phyloP scores from a whole-genome alignment of 2,888 invertebrate genomes.

The Eumerus sabulonum region DNA sequence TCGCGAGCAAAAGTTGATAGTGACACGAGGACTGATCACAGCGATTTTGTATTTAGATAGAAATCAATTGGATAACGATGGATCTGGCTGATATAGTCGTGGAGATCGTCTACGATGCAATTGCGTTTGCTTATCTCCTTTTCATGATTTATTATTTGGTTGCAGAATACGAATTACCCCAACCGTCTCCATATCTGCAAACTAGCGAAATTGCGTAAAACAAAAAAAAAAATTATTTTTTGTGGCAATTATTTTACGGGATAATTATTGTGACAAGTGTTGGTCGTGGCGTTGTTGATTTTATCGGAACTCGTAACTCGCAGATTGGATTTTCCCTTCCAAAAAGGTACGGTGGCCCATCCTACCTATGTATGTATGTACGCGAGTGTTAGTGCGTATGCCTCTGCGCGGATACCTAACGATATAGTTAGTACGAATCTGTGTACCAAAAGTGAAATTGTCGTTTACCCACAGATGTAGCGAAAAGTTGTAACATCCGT shows the following conservation, averaged over 20 bases:
- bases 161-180: too few relatives aligned
- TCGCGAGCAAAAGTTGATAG: not conserved
- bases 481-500: conserved; percentile 47
- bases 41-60: conserved; percentile 29
- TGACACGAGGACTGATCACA: not conserved
- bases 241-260: too few relatives aligned
- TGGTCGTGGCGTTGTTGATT: too few relatives aligned
- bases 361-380: conserved; percentile 11
- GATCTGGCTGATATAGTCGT: conserved; percentile 13
- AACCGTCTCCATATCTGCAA: too few relatives aligned
- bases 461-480: not conserved
- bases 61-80: conserved; percentile 46
- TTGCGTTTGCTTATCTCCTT: conserved; percentile 6
- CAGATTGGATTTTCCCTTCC: conserved; percentile 20
- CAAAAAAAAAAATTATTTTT: too few relatives aligned
- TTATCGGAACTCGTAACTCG: not conserved
- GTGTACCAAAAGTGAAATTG: too few relatives aligned
- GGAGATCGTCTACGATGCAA: conserved; percentile 11
- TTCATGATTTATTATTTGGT: not conserved
- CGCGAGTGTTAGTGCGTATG: not conserved
- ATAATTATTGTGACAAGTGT: too few relatives aligned
- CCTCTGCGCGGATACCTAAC: conserved; percentile 37
- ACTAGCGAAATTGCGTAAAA: too few relatives aligned
- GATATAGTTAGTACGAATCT: too few relatives aligned
- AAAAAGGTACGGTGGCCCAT: conserved; percentile 9